These are phyloP conservation scores for Umimayanthus chanpuru DNA, from an alignment of 92 coral and sea anemone genomes.

Conservation along the genomic window DNA sequence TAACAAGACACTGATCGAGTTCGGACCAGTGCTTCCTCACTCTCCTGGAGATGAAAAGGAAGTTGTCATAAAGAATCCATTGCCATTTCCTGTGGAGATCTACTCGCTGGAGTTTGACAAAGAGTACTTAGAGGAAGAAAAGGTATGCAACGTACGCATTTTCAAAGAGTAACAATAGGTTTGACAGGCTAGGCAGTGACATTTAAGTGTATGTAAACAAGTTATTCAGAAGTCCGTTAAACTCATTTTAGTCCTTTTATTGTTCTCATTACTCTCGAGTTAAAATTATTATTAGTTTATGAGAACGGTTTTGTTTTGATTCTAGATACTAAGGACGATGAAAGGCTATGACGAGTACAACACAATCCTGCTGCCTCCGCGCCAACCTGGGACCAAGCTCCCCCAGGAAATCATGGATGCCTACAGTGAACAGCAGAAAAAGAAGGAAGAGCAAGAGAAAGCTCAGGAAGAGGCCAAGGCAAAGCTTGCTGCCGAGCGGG, in stretches of 20 bases:
- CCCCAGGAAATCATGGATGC: slow-evolving; percentile 83
- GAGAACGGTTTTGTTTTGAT: not conserved
- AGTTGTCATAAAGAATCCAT: slow-evolving; percentile 83
- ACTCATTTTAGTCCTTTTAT: too few species aligned
- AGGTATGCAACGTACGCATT: slow-evolving; percentile 54
- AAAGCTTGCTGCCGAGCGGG: slow-evolving; percentile 67
- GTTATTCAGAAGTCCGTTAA: too few species aligned
- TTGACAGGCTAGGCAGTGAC: too few species aligned
- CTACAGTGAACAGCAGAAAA: slow-evolving; percentile 79
- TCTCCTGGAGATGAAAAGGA: slow-evolving; percentile 94
- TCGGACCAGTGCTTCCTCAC: slow-evolving; percentile 98
- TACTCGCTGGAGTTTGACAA: slow-evolving; percentile 98
- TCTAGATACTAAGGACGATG: slow-evolving; percentile 90
- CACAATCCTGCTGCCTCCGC: slow-evolving; percentile 93
- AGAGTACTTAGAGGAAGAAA: slow-evolving; percentile 95
- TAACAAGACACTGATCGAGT: slow-evolving; percentile 88
- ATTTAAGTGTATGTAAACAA: too few species aligned
- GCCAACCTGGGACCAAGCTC: slow-evolving; percentile 86
- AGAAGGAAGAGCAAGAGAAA: slow-evolving; percentile 89
- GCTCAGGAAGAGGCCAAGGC: slow-evolving; percentile 83
- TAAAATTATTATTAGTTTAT: too few species aligned
- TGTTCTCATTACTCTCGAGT: too few species aligned
- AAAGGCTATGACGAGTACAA: slow-evolving; percentile 98
- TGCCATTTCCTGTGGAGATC: slow-evolving; percentile 85
- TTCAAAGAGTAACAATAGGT: too few species aligned